Conservation (phyloP, 2,113 vertebrate species). For the Thamnophis sirtalis region DNA sequence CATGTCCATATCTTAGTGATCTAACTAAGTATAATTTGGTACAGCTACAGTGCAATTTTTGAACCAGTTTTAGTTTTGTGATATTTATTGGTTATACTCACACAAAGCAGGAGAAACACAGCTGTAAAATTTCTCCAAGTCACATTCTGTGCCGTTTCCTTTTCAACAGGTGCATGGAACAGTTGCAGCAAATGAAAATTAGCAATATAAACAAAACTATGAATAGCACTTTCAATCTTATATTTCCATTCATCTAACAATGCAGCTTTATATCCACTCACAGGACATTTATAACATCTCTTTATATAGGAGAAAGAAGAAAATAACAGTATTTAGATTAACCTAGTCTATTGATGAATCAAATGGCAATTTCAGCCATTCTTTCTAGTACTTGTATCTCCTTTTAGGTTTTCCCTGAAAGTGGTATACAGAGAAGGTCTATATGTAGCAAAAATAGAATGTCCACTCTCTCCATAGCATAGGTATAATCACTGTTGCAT, state of each 20-base stretch:
- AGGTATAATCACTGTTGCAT: neutral
- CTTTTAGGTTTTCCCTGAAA: neutral
- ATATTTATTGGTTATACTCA: slow-evolving; percentile 58
- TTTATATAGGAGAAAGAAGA: neutral
- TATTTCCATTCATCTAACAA: neutral
- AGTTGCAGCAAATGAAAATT: neutral
- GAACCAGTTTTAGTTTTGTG: neutral
- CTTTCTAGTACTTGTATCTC: neutral
- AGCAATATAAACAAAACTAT: neutral
- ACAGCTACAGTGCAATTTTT: neutral
- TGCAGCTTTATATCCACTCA: neutral
- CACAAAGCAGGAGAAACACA: slow-evolving; percentile 71
- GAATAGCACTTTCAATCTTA: slow-evolving; percentile 6
- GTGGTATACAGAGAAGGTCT: neutral
- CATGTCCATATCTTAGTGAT: neutral
- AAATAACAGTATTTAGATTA: neutral
- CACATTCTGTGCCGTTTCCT: slow-evolving; percentile 73
- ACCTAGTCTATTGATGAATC: neutral
- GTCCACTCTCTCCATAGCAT: neutral
- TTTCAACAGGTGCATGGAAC: neutral
- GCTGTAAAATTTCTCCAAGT: slow-evolving; percentile 65
- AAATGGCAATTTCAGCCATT: neutral
- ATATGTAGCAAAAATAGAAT: neutral
- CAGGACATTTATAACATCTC: neutral
- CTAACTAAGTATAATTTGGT: neutral